Conservation (phyloP, 92 coral and sea anemone genomes). For the Porites rus region DNA sequence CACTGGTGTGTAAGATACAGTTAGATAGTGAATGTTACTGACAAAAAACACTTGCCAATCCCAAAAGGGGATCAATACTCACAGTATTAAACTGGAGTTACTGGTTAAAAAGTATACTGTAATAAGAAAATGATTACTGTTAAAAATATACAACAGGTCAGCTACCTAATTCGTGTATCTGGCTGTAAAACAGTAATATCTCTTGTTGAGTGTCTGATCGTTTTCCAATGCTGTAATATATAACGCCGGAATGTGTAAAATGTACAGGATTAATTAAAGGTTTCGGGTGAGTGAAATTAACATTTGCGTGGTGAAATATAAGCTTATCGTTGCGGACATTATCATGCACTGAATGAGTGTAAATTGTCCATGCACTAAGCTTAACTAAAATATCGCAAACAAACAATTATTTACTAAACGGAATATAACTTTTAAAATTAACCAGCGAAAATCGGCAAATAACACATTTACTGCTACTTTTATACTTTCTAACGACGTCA, state of each 20-base stretch:
- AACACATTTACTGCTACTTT: neutral
- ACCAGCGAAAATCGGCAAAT: neutral
- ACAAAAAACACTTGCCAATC: neutral
- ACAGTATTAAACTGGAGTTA: too few species aligned
- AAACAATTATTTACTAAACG: neutral
- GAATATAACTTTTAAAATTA: neutral
- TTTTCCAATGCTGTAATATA: neutral
- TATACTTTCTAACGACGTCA: neutral
- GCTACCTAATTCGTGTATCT: neutral
- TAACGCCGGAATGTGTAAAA: constrained; percentile 1
- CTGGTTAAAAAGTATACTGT: neutral
- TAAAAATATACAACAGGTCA: constrained; percentile 3
- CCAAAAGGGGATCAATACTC: neutral
- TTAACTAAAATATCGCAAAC: neutral
- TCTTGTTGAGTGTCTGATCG: neutral
- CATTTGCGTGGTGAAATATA: neutral
- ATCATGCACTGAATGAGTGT: neutral
- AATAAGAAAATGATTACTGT: neutral
- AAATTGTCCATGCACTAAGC: neutral
- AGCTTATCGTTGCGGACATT: neutral
- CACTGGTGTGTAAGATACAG: neutral
- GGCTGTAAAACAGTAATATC: neutral
- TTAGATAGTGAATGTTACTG: neutral
- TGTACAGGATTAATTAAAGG: neutral
- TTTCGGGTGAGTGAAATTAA: neutral